These are phyloP conservation scores for Endotricha flammealis DNA, from an alignment of 2,888 invertebrate species.

Conservation along the genomic window DNA sequence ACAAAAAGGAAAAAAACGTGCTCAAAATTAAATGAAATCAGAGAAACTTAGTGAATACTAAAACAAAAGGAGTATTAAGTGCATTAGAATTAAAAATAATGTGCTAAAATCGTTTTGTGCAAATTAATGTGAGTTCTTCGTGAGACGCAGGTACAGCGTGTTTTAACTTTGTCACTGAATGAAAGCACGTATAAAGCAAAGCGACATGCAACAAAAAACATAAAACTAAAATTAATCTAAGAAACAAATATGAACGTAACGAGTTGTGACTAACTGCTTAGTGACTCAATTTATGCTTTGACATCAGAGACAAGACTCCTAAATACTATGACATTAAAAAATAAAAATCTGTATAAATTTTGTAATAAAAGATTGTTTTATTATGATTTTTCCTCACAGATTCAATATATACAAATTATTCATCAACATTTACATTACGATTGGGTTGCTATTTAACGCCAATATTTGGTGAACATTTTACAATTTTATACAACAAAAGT, in stretches of 20 bases:
- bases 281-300: conserved; percentile 17
- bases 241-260: conserved; percentile 28
- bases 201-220: conserved; percentile 46
- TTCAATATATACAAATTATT: conserved; percentile 77
- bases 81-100: conserved; percentile 12
- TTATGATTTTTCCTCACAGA: conserved; percentile 64
- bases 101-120: conserved; percentile 21
- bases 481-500: conserved; percentile 53
- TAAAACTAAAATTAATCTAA: conserved; percentile 30
- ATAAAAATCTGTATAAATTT: conserved; percentile 62
- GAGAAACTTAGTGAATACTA: conserved; percentile 23
- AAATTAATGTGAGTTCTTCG: conserved; percentile 17
- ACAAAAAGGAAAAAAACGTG: conserved; percentile 45
- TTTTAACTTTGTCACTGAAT: no score
- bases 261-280: conserved; percentile 49
- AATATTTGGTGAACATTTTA: conserved; percentile 47
- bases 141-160: conserved; percentile 30
- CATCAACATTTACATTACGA: conserved; percentile 71
- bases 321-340: conserved; percentile 29
- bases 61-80: not conserved
- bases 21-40: conserved; percentile 75
- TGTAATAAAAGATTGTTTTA: conserved; percentile 73
- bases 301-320: conserved; percentile 72
- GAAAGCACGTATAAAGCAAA: conserved; percentile 48
- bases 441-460: conserved; percentile 50